Evolutionary conservation across 2,888 invertebrate species (phyloP), one percentile per base, ranked within the genome.

Genomic region (Mythimna vitellina): DNA sequence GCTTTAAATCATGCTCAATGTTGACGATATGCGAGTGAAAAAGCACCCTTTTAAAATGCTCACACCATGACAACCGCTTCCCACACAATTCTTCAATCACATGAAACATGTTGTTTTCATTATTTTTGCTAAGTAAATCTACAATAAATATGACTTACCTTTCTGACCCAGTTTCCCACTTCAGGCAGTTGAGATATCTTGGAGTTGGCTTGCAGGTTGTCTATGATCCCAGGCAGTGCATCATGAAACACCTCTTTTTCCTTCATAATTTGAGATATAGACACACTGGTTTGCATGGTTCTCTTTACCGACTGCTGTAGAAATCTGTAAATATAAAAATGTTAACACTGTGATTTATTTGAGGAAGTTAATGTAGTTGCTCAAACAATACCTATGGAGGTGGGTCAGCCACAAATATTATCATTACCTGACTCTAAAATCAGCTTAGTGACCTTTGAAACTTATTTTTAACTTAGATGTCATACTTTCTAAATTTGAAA

Each of bases 211-310:
- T 86, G 80, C 4, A 95, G 68, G 4, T 92, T 88, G 12, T 93
- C 90, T 65, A 94, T 83, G 32, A 96, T 87, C 60, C 80, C 86
- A 0, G 95, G 95, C 22, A 94, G 84, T 0, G 89, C 87, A 87
- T 94, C 93, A 72, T 92, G 90, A 66, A 95, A 95, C 17, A 88
- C 89, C 65, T 94, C 93, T 66, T 89, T 93, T 73, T 93, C 93
- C 70, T 92, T 93, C 64, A 88, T 84, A 10, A 89, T 87, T 79
- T 92, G 89, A 9, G 92, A 88, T 80, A 91, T 86, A 4, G 93
- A 92, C 6, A 90, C 89, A 87, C 90, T 92, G 20, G 93, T 91
- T 65, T 92, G 89, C 87, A 89, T 87, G 65, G 70, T 81, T 54
- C 79, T 83, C 46, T 62, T 70, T 12, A 68, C 58, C 0, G 74